Percentiles rank a stretch among this genome's conserved stretches.
phyloP scores from a whole-genome alignment of 2,888 invertebrate species.

The Yponomeuta cagnagella region DNA sequence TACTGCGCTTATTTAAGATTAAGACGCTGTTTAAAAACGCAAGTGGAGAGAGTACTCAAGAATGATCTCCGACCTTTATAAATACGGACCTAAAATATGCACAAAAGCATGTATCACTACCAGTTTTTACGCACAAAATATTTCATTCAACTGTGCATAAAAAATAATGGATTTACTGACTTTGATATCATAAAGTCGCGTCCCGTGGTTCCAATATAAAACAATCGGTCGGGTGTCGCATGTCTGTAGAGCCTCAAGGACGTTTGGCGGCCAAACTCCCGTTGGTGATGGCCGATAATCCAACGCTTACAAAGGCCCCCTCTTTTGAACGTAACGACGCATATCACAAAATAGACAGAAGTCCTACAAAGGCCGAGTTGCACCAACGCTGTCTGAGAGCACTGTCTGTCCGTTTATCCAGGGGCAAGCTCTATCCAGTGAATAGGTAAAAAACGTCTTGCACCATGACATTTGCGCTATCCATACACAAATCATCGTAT shows the following conservation, averaged over 20 bases:
- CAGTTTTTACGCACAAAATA: neutral
- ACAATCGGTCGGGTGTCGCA: constrained; percentile 1
- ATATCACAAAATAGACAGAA: neutral
- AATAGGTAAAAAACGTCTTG: too few relatives aligned
- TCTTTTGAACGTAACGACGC: constrained; percentile 44
- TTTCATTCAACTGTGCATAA: neutral
- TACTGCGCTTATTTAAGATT: too few relatives aligned
- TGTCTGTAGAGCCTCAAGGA: constrained; percentile 21
- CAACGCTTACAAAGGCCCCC: constrained; percentile 53
- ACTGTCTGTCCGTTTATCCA: too few relatives aligned
- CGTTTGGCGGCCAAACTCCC: constrained; percentile 55
- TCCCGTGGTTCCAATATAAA: neutral
- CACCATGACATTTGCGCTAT: too few relatives aligned
- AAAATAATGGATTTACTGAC: neutral
- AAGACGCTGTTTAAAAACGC: too few relatives aligned
- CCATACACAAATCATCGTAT: too few relatives aligned
- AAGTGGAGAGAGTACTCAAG: too few relatives aligned
- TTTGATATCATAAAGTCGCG: neutral
- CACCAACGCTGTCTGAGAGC: neutral
- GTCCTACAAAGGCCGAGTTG: neutral
- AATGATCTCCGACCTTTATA: too few relatives aligned
- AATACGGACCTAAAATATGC: neutral
- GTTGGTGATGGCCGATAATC: constrained; percentile 64
- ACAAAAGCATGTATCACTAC: neutral
- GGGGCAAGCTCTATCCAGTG: too few relatives aligned